A percentile compares a stretch with the other conserved stretches of the same genome.
These are phyloP conservation scores for Drosophila pegasa DNA, from an alignment of 2,888 invertebrate genomes.

Conservation along the genomic window DNA sequence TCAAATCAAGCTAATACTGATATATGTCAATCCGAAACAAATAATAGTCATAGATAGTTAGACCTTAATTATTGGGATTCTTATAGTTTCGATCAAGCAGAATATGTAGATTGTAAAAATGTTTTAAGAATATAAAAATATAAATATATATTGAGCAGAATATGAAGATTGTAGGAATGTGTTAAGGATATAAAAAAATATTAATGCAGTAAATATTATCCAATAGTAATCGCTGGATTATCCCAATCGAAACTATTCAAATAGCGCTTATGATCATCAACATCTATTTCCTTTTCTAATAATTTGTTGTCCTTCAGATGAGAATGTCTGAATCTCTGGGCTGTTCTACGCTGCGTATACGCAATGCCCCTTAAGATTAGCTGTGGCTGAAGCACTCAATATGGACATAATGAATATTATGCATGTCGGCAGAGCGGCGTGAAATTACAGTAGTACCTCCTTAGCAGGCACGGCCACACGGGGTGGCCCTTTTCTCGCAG, in stretches of 20 bases:
- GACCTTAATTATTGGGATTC: too few relatives aligned
- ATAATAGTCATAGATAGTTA: too few relatives aligned
- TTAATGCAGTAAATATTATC: too few relatives aligned
- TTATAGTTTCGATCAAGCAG: too few relatives aligned
- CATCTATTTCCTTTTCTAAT: background rate
- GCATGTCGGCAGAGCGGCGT: constrained; percentile 74
- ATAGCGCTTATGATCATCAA: background rate
- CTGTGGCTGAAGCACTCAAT: background rate
- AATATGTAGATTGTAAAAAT: too few relatives aligned
- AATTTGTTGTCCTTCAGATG: background rate
- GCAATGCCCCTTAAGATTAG: constrained; percentile 9
- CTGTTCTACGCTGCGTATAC: constrained; percentile 40
- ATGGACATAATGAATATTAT: constrained; percentile 66
- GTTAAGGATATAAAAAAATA: background rate
- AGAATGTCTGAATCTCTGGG: background rate
- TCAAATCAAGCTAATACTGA: too few relatives aligned
- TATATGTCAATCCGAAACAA: too few relatives aligned
- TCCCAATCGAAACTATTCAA: background rate
- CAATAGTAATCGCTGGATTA: too few relatives aligned
- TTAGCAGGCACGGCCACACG: constrained; percentile 12
- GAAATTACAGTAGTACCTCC: constrained; percentile 63
- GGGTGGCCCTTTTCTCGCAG: constrained; percentile 8
- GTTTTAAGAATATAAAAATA: too few relatives aligned
- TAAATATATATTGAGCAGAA: too few relatives aligned
- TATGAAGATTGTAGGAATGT: too few relatives aligned